phyloP scores from a whole-genome alignment of 2,113 vertebrate genomes.

The Mirounga angustirostris region DNA sequence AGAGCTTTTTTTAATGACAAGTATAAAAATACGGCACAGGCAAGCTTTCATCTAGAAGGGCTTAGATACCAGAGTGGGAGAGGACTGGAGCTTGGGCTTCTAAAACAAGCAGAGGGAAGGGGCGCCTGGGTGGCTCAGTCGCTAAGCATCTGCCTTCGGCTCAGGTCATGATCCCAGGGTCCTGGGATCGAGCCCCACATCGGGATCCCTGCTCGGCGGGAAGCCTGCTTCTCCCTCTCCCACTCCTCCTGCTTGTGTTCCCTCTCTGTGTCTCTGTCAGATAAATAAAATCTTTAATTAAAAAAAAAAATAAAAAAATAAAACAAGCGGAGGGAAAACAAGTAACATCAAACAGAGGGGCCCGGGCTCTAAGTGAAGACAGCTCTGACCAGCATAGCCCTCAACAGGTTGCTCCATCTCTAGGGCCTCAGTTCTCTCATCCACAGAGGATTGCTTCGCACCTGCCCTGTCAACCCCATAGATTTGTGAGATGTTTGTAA shows the following conservation, averaged over 20 bases:
- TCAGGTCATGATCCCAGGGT: too few relatives aligned
- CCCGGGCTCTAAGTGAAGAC: not conserved
- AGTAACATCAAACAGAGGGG: not conserved
- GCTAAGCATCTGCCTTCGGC: too few relatives aligned
- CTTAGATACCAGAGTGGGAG: not conserved
- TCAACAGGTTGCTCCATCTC: not conserved
- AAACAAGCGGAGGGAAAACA: not conserved
- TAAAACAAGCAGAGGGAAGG: not conserved
- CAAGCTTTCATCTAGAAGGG: not conserved
- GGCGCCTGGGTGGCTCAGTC: too few relatives aligned
- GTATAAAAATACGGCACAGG: not conserved
- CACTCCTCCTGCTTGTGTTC: too few relatives aligned
- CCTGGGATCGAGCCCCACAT: too few relatives aligned
- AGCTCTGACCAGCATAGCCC: not conserved
- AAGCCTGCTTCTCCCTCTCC: too few relatives aligned
- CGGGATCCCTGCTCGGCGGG: too few relatives aligned
- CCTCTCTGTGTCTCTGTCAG: too few relatives aligned
- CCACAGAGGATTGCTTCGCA: not conserved
- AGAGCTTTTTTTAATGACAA: not conserved
- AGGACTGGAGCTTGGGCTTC: not conserved
- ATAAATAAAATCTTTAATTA: too few relatives aligned
- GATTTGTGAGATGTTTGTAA: not conserved
- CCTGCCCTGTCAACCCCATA: not conserved
- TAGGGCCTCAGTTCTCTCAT: not conserved
- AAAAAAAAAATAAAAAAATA: too few relatives aligned